Conservation (phyloP, 2,888 invertebrate genomes). For the Epistrophella euchroma region DNA sequence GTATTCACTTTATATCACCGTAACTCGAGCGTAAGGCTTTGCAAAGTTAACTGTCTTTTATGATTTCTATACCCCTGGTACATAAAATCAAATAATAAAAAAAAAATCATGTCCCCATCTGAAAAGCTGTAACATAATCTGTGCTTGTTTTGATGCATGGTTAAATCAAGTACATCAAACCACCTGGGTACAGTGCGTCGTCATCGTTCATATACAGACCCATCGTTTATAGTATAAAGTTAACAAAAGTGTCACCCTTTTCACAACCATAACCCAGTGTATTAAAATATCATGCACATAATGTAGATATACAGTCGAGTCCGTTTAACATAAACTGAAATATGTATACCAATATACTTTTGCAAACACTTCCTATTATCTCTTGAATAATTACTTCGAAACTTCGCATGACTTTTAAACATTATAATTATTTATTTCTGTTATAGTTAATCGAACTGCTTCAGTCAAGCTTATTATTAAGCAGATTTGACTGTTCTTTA, state of each 20-base stretch:
- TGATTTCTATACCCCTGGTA: neutral
- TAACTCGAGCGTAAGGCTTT: neutral
- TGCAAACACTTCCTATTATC: too few species aligned
- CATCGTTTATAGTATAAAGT: neutral
- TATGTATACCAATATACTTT: too few species aligned
- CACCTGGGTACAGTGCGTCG: neutral
- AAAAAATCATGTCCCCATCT: neutral
- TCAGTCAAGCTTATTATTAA: neutral
- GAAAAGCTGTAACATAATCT: neutral
- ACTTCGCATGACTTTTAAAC: too few species aligned
- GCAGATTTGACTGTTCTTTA: neutral
- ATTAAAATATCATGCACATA: neutral
- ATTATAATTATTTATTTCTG: too few species aligned
- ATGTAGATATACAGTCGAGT: neutral
- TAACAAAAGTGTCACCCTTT: conserved; percentile 1
- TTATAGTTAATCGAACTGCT: too few species aligned
- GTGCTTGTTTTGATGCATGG: conserved; percentile 3
- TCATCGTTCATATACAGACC: neutral
- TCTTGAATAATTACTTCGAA: too few species aligned
- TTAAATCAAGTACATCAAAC: conserved; percentile 2
- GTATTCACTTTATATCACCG: neutral
- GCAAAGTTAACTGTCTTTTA: conserved; percentile 1
- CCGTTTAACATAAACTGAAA: neutral
- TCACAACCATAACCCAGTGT: neutral
- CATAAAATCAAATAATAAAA: neutral